Base-by-base conservation (phyloP, 2,113 vertebrate species). In the Sturnira hondurensis region DNA sequence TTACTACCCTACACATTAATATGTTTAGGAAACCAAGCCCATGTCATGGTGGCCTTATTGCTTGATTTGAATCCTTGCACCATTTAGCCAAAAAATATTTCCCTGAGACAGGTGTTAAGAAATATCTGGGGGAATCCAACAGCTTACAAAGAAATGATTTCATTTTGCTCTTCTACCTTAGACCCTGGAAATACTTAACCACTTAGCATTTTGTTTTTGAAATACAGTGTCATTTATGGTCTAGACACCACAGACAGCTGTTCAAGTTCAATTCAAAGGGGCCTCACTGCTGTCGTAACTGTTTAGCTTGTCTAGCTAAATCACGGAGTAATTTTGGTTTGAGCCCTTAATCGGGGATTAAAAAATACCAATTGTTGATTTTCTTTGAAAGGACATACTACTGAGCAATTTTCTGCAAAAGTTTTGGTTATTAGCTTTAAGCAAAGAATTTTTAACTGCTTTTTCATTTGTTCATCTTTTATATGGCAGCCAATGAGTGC, bases 211-310 rank as follows among this genome's bases (percentile, higher is more conserved):
- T 98, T 97, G 97, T 97, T 98, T 90, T 95, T 96, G 96, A 98
- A 97, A 98, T 98, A 97, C 85, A 97, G 90, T 95, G 96, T 96
- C 78, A 95, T 96, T 98, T 97, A 97, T 92, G 97, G 95, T 96
- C 96, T 97, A 97, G 94, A 96, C 11, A 0, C 82, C 90, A 88
- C 17, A 96, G 96, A 97, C 97, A 98, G 97, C 97, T 98, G 97
- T 97, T 98, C 84, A 83, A 94, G 83, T 97, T 97, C 97, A 96
- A 89, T 97, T 98, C 89, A 96, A 98, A 97, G 85, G 61, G 45
- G 96, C 68, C 45, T 63, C 98, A 4, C 95, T 98, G 97, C 94
- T 97, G 83, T 43, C 7, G 41, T 97, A 97, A 97, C 98, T 87
- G 96, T 97, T 98, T 96, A 97, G 96, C 94, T 81, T 76, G 96